Base-by-base conservation (phyloP, 1,140 invertebrate species). In the Solenopsis invicta region DNA sequence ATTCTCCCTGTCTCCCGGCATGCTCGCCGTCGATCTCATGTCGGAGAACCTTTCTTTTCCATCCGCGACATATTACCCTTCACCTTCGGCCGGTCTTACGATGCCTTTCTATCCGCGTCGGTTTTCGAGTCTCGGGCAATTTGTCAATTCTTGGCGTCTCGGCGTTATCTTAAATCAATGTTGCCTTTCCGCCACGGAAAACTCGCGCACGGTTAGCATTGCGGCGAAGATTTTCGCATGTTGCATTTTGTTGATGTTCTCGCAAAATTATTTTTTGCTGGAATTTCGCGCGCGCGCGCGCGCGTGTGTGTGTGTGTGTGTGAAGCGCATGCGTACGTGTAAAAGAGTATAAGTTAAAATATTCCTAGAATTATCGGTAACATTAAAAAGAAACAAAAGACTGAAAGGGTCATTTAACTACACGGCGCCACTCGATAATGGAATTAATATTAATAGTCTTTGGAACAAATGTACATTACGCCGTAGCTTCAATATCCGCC, bases 51-150 rank as follows among this genome's bases (percentile, higher is more conserved):
- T 88, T 91, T 89, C 74, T 84, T 90, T 78, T 85, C 41, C 72
- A 66, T 56, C 74, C 81, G 78, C 86, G 87, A 85, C 85, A 86
- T 90, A 91, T 91, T 90, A 89, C 84, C 67, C 86, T 85, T 76
- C 87, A 88, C 74, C 74, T 90, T 84, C 87, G 84, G 66, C 64
- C 78, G 34, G 54, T 48, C 75, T 75, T 76, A 81, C 81, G 59
- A 59, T 71, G 81, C 72, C 85, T 88, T 91, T 91, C 89, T 75
- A 90, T 86, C 76, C 87, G 74, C 77, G 89, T 91, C 89, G 87
- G 82, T 88, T 80, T 85, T 88, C 71, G 37, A 86, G 82, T 88
- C 72, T n/a, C 56, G 37, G 54, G 62, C 85, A 88, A 91, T 90
- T 87, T 91, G 77, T 91, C 90, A 88, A 90, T 88, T 69, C 59